Conservation (phyloP, 1,140 invertebrate species). For the Ceratina australensis region DNA sequence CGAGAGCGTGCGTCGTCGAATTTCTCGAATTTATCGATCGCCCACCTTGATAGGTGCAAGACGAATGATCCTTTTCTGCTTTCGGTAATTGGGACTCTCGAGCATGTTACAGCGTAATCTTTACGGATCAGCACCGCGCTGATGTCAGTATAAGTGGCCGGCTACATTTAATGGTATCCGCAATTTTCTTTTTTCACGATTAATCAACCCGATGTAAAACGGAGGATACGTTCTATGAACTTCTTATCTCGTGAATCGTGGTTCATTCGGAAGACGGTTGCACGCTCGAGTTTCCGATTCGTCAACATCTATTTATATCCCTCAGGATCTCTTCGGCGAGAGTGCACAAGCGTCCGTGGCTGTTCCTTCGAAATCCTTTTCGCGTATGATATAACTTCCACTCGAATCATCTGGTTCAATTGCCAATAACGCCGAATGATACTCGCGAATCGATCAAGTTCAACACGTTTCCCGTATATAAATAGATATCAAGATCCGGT, state of each 20-base stretch:
- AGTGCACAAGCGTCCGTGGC: too few relatives aligned
- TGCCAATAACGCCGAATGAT: neutral
- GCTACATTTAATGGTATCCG: too few relatives aligned
- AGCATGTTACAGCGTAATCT: neutral
- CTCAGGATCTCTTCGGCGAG: too few relatives aligned
- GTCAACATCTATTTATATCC: too few relatives aligned
- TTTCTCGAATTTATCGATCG: conserved; percentile 43
- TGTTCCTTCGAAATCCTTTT: too few relatives aligned
- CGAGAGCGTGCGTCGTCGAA: conserved; percentile 29
- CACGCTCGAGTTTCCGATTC: too few relatives aligned
- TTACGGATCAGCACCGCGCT: neutral
- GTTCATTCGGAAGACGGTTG: too few relatives aligned
- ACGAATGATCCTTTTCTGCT: conserved; percentile 16
- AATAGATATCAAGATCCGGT: neutral
- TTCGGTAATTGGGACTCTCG: conserved; percentile 26
- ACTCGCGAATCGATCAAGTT: neutral
- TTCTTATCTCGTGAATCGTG: too few relatives aligned
- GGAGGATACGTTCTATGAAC: too few relatives aligned
- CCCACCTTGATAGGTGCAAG: conserved; percentile 27
- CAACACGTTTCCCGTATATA: neutral
- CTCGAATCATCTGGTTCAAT: neutral
- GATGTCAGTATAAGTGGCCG: neutral
- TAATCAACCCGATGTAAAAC: too few relatives aligned
- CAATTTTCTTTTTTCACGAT: too few relatives aligned
- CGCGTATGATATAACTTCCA: too few relatives aligned